phyloP scores from a whole-genome alignment of 2,797 vertebrate genomes.

The Eptatretus atami region DNA sequence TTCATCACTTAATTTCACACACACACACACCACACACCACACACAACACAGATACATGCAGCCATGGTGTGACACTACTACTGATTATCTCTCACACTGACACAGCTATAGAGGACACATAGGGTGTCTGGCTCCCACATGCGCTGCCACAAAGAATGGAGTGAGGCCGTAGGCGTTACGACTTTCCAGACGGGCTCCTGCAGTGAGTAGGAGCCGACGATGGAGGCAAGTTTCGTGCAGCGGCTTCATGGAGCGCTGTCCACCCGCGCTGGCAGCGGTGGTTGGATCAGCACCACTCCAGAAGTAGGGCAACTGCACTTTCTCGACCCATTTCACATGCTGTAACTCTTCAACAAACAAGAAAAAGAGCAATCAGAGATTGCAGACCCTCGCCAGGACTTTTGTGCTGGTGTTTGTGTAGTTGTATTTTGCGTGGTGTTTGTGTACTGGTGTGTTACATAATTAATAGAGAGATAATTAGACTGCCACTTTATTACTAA shows the following conservation, averaged over 20 bases:
- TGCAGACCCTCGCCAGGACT: no score
- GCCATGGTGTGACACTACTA: no score
- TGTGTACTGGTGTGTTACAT: no score
- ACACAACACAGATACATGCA: no score
- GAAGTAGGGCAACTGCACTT: neutral
- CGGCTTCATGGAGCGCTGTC: slow-evolving; percentile 1
- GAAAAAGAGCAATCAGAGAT: no score
- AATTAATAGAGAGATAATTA: no score
- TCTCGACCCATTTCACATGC: neutral
- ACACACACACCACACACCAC: no score
- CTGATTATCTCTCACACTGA: neutral
- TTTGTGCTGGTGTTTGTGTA: no score
- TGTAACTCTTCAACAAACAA: neutral
- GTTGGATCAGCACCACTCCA: neutral
- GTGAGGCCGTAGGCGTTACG: neutral
- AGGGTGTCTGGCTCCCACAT: neutral
- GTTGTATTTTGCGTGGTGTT: no score
- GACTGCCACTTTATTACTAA: no score
- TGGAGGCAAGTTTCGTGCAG: slow-evolving; percentile 1
- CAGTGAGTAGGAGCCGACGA: neutral
- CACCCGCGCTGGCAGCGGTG: neutral
- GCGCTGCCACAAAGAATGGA: neutral
- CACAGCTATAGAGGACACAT: neutral
- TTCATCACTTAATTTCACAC: no score
- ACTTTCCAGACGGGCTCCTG: no score